phyloP scores from a whole-genome alignment of 64 coral and sea anemone species.

The Acropora yongei region DNA sequence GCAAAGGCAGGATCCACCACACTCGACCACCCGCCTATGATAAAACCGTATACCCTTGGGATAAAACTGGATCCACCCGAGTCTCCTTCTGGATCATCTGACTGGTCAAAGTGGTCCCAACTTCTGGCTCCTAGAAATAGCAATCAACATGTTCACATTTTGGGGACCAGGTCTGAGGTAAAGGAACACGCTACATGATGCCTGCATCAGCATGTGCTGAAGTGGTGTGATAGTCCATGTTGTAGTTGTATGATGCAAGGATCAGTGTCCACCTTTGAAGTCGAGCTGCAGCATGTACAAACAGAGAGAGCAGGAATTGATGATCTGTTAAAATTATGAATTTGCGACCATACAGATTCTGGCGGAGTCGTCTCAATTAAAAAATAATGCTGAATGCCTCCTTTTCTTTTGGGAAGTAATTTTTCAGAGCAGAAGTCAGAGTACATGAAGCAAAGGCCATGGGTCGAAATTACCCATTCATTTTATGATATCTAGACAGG shows the following conservation, averaged over 20 bases:
- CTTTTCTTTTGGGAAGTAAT: constrained; percentile 53
- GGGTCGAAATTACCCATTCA: constrained; percentile 38
- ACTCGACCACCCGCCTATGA: constrained; percentile 47
- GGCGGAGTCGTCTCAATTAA: constrained; percentile 49
- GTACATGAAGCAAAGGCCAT: constrained; percentile 52
- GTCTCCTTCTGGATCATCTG: constrained; percentile 54
- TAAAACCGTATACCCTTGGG: constrained; percentile 39
- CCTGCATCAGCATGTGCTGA: too few relatives aligned
- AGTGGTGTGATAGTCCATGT: not conserved
- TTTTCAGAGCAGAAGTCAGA: constrained; percentile 26
- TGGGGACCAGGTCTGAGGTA: constrained; percentile 64
- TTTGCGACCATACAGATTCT: constrained; percentile 47
- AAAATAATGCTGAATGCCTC: constrained; percentile 62
- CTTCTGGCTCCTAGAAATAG: constrained; percentile 54
- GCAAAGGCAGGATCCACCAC: constrained; percentile 63
- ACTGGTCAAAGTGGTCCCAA: constrained; percentile 55
- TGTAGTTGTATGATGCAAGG: constrained; percentile 13
- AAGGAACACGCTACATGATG: constrained; percentile 7
- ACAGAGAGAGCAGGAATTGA: constrained; percentile 48
- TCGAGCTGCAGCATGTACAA: constrained; percentile 54
- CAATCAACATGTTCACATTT: not conserved
- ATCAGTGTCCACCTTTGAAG: constrained; percentile 55
- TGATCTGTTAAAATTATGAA: constrained; percentile 63
- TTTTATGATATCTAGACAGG: constrained; percentile 65
- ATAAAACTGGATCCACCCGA: constrained; percentile 42